Conservation (phyloP, 2,113 vertebrate species). For the Ceyx cyanopectus region DNA sequence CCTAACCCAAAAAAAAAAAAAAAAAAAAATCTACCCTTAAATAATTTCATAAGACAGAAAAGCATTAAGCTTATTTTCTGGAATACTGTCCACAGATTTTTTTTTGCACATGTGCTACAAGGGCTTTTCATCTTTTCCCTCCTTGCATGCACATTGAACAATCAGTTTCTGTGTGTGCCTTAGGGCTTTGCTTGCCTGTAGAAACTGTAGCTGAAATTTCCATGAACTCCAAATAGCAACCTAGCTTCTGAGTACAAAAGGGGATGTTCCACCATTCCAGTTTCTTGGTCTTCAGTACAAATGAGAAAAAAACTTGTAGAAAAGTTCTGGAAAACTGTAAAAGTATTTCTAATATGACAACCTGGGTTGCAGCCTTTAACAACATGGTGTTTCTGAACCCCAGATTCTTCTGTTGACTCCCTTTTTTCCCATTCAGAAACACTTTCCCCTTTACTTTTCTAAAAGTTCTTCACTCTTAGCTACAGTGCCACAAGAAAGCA, state of each 20-base stretch:
- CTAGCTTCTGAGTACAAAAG: not conserved
- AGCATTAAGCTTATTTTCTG: fast-evolving
- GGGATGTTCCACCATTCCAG: not conserved
- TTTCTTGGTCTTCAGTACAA: not conserved
- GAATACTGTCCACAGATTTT: not conserved
- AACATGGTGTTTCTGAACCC: not conserved
- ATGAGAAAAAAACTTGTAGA: not conserved
- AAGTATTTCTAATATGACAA: not conserved
- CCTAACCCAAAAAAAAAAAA: too few species aligned
- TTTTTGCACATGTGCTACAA: not conserved
- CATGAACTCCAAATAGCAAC: not conserved
- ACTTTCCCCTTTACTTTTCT: not conserved
- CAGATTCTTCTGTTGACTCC: not conserved
- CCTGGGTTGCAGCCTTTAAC: not conserved
- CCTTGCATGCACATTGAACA: not conserved
- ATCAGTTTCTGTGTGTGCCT: not conserved
- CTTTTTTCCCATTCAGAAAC: not conserved
- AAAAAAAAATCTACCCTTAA: not conserved
- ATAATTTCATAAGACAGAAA: not conserved
- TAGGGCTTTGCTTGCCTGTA: not conserved
- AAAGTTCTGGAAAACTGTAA: not conserved
- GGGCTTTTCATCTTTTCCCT: not conserved
- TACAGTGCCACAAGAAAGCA: not conserved
- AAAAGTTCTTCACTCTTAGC: not conserved
- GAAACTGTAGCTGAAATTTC: not conserved